These are phyloP conservation scores for Lycia hirtaria DNA, from an alignment of 2,888 invertebrate genomes.

Conservation along the genomic window DNA sequence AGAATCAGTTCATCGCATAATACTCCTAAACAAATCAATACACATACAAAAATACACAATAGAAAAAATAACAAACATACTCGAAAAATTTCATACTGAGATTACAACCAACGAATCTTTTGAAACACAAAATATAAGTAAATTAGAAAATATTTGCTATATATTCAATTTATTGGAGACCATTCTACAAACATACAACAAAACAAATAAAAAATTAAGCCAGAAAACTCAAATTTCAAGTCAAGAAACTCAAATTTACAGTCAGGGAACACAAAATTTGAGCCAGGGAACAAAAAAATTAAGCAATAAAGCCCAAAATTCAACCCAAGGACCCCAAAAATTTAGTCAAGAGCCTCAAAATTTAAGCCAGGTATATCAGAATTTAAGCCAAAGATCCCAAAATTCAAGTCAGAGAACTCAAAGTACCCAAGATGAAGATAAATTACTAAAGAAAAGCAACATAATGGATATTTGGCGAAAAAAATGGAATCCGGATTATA, in stretches of 20 bases:
- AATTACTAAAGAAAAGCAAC: conserved; percentile 56
- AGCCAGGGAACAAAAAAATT: conserved; percentile 53
- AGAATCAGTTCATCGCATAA: conserved; percentile 61
- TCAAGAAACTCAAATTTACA: conserved; percentile 35
- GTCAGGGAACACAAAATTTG: conserved; percentile 34
- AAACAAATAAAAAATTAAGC: conserved; percentile 29
- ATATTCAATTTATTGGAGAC: conserved; percentile 66
- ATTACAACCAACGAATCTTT: conserved; percentile 45
- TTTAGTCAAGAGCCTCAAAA: conserved; percentile 8
- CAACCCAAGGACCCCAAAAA: too few relatives aligned
- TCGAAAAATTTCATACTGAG: conserved; percentile 51
- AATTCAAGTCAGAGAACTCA: conserved; percentile 34
- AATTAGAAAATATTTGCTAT: conserved; percentile 64
- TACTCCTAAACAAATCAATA: conserved; percentile 63
- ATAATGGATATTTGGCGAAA: conserved; percentile 71
- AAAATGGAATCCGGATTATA: conserved; percentile 66
- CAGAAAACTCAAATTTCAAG: conserved; percentile 47
- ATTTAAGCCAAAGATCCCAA: conserved; percentile 38
- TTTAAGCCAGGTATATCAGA: conserved; percentile 45
- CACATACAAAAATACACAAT: conserved; percentile 68
- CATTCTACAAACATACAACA: conserved; percentile 56
- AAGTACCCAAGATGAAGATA: conserved; percentile 53
- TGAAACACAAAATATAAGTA: conserved; percentile 55
- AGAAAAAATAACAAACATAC: conserved; percentile 58
- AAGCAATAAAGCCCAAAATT: neutral